Conservation (phyloP, 2,113 vertebrate genomes). For the Charina bottae region DNA sequence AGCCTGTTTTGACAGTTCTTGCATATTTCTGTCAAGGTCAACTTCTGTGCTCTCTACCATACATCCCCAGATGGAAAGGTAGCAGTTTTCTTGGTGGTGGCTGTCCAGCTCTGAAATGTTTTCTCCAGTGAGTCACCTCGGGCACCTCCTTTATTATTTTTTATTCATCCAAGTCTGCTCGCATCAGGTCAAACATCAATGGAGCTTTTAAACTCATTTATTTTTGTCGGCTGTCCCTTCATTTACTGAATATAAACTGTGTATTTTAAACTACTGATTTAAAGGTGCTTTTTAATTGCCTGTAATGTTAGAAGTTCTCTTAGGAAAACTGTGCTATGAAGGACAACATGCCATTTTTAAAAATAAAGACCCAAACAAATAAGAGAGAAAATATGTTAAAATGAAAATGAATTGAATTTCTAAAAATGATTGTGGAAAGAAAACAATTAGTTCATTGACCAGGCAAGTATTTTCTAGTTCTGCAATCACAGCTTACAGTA, state of each 20-base stretch:
- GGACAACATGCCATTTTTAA: no score
- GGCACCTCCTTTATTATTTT: not conserved
- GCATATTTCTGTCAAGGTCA: not conserved
- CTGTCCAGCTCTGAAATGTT: not conserved
- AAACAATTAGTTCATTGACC: slow-evolving; percentile 15
- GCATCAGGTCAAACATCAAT: not conserved
- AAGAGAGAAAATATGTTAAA: not conserved
- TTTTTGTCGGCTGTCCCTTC: not conserved
- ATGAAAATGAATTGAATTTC: not conserved
- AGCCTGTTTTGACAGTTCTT: not conserved
- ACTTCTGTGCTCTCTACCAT: not conserved
- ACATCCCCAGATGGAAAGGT: not conserved
- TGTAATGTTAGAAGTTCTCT: not conserved
- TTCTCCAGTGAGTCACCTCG: not conserved
- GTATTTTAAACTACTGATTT: not conserved
- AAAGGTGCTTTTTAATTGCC: not conserved
- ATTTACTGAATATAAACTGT: not conserved
- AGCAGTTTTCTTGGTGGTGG: not conserved
- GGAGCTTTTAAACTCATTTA: not conserved
- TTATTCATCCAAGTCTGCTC: not conserved
- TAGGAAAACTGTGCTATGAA: not conserved
- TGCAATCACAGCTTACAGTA: not conserved
- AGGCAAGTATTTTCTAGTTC: slow-evolving; percentile 21
- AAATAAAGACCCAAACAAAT: not conserved
- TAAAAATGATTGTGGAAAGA: not conserved